Evolutionary conservation across 2,888 invertebrate genomes (phyloP).

Genomic region (Drosophila kambysellisi): DNA sequence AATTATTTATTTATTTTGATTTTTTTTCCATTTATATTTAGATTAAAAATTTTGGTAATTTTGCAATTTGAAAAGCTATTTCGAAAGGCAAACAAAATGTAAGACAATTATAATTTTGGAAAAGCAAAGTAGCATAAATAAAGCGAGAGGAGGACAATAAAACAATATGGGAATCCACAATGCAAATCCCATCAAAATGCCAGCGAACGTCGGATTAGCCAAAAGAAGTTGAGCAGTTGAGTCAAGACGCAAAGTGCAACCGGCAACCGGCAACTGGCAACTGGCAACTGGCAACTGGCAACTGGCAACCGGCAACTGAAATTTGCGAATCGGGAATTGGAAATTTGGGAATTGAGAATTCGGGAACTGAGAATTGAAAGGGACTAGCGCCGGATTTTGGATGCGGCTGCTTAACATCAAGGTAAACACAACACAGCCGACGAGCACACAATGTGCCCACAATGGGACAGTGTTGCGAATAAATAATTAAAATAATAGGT

Average conservation of each 20-base stretch:
- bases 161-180: conserved; percentile 40
- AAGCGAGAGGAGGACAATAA: conserved; percentile 21
- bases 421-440: conserved; percentile 55
- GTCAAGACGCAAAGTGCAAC: conserved; percentile 26
- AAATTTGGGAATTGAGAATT: background rate
- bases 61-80: too few relatives aligned
- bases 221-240: conserved; percentile 42
- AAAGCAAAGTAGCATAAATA: conserved; percentile 49
- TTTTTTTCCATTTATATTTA: background rate
- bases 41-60: too few relatives aligned
- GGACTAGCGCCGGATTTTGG: conserved; percentile 60
- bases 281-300: conserved; percentile 8
- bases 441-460: conserved; percentile 49
- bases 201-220: conserved; percentile 43
- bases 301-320: background rate
- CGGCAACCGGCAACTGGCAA: background rate
- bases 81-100: conserved; percentile 2
- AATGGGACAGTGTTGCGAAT: conserved; percentile 77
- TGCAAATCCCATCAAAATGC: conserved; percentile 54
- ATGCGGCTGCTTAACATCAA: conserved; percentile 56
- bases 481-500: conserved; percentile 78
- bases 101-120: conserved; percentile 66
- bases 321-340: conserved; percentile 2
- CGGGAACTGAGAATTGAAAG: conserved; percentile 13
- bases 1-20: background rate